phyloP scores from a whole-genome alignment of 1,140 invertebrate genomes.

The Acromyrmex echinatior region DNA sequence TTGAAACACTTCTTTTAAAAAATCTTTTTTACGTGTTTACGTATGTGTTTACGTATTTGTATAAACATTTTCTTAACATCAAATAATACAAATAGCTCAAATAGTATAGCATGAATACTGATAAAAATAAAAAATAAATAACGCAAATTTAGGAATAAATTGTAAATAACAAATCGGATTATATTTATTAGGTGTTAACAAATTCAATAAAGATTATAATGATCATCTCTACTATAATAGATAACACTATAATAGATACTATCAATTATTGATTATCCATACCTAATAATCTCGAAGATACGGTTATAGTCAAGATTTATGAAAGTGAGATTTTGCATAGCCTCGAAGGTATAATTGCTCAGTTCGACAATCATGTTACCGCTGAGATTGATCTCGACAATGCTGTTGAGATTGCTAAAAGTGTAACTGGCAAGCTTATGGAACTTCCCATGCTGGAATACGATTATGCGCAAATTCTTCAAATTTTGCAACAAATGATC shows the following conservation, averaged over 20 bases:
- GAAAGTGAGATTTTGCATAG: constrained; percentile 89
- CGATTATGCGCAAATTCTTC: constrained; percentile 89
- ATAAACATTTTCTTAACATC: not conserved
- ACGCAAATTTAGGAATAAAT: not conserved
- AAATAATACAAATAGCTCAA: constrained; percentile 5
- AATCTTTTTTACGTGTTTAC: too few species aligned
- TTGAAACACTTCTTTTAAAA: too few species aligned
- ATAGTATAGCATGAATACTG: not conserved
- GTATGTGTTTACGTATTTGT: too few species aligned
- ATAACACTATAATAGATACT: not conserved
- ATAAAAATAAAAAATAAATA: not conserved
- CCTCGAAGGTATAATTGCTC: constrained; percentile 89
- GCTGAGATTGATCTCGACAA: constrained; percentile 89
- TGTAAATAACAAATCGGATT: not conserved
- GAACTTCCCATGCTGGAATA: constrained; percentile 91
- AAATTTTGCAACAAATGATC: constrained; percentile 89
- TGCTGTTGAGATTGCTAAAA: constrained; percentile 90
- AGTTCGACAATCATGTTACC: constrained; percentile 90
- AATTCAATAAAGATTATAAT: constrained; percentile 10
- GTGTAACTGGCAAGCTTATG: constrained; percentile 89
- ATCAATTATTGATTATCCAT: constrained; percentile 78
- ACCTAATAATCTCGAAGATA: constrained; percentile 90
- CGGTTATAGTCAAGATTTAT: constrained; percentile 91
- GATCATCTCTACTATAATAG: not conserved
- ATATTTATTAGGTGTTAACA: not conserved